Conservation (phyloP, 2,113 vertebrate species). For the Sprattus sprattus region DNA sequence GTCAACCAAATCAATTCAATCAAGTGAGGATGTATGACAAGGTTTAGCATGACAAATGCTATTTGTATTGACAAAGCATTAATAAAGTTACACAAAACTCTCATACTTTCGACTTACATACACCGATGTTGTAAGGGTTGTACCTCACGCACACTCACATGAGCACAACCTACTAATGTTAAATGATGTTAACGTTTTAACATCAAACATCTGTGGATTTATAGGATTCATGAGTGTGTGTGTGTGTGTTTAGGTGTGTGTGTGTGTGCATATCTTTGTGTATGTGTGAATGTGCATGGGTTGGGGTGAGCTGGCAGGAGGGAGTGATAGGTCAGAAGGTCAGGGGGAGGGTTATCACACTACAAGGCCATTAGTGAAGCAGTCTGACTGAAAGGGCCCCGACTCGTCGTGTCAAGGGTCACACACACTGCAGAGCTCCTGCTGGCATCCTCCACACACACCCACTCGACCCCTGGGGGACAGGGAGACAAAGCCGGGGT, state of each 20-base stretch:
- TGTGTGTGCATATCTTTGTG: not conserved
- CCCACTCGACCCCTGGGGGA: conserved; percentile 68
- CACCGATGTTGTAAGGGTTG: not conserved
- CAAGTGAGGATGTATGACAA: not conserved
- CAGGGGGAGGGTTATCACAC: conserved; percentile 50
- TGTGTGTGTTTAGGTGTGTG: not conserved
- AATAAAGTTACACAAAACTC: not conserved
- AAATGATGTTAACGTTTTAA: not conserved
- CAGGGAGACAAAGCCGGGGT: conserved; percentile 61
- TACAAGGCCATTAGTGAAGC: conserved; percentile 47
- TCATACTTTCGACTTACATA: too few relatives aligned
- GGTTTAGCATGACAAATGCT: not conserved
- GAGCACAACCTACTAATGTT: not conserved
- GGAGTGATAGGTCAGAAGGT: conserved; percentile 35
- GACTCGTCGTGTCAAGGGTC: conserved; percentile 49
- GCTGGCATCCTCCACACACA: conserved; percentile 47
- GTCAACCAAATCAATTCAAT: not conserved
- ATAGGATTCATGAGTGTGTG: not conserved
- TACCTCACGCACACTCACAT: not conserved
- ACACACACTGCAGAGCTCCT: conserved; percentile 26
- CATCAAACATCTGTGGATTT: not conserved
- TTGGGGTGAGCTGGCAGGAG: not conserved
- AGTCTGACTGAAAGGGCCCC: conserved; percentile 38
- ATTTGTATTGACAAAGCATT: not conserved
- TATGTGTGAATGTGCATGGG: not conserved